Base-by-base conservation (phyloP, 2,888 invertebrate genomes). In the Ypsolopha sequella region DNA sequence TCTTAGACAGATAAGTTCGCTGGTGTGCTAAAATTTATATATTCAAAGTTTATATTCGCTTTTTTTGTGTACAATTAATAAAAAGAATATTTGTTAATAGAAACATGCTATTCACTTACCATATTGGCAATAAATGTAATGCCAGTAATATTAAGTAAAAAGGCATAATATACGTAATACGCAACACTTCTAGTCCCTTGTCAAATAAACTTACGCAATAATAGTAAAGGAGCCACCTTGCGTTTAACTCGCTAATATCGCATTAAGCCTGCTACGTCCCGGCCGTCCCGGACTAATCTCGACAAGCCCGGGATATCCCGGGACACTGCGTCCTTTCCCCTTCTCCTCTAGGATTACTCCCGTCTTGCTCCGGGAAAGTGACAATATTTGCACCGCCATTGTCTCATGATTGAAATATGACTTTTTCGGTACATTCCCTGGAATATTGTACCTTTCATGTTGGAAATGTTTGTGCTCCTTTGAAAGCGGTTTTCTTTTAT, bases 211-310 rank as follows among this genome's bases (percentile, higher is more conserved):
- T 13, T 41, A n/a, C 13, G 14, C 8, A 8, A 11, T 24, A 9
- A 43, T 43, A 43, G 43, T 43, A 8, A 43, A 24, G 6, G 6
- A 43, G 9, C 14, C 36, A 47, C 13, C 14, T 36, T 36, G 47
- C 7, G 52, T 53, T 52, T 65, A 73, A 69, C 68, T 68, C 67
- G 74, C 71, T 76, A 76, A 75, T 76, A 72, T 71, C 66, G 54
- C 68, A 72, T 70, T 73, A 74, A 72, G 69, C 70, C 60, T 63
- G 66, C 66, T 77, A 59, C 64, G 64, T 61, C 60, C 58, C 61
- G 24, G 48, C 55, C 51, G 58, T 58, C 59, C 64, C 64, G 60
- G 60, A 60, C 62, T 75, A 74, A 76, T 74, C 74, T 70, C 63
- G 60, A 66, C 33, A 61, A 65, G 65, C 66, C 58, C 61, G 64